phyloP scores from a whole-genome alignment of 2,888 invertebrate species.

The Cistogaster globosa region DNA sequence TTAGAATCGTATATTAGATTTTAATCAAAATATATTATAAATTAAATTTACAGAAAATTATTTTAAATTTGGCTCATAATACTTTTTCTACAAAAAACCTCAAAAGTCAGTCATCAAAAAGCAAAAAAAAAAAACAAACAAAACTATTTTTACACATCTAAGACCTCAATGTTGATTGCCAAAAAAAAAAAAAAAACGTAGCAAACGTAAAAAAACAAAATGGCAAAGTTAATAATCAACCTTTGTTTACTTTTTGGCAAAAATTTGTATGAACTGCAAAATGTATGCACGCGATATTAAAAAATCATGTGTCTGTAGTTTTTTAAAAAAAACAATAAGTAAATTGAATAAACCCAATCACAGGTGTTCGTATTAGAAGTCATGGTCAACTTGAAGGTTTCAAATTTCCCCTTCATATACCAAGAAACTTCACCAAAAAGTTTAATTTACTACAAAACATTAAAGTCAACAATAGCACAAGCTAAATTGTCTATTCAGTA shows the following conservation, averaged over 20 bases:
- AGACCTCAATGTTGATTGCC: conserved; percentile 52
- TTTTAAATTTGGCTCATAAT: too few species aligned
- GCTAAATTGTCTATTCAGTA: background rate
- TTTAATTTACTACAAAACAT: conserved; percentile 20
- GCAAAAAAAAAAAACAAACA: background rate
- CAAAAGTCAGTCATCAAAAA: too few species aligned
- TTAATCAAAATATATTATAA: too few species aligned
- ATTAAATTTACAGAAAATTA: too few species aligned
- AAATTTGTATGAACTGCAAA: background rate
- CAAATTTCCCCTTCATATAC: conserved; percentile 34
- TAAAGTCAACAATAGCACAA: conserved; percentile 24
- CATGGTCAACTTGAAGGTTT: conserved; percentile 70
- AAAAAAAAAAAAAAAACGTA: too few species aligned
- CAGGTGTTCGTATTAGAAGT: conserved; percentile 65
- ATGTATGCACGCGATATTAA: conserved; percentile 36
- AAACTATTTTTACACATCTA: conserved; percentile 45
- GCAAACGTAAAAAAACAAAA: conserved; percentile 44
- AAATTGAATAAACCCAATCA: conserved; percentile 37
- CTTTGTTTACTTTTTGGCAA: conserved; percentile 64
- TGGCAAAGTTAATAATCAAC: conserved; percentile 62
- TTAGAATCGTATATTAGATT: too few species aligned
- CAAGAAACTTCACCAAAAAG: conserved; percentile 31
- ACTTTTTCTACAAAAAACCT: too few species aligned
- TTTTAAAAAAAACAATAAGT: conserved; percentile 13
- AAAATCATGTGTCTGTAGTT: conserved; percentile 23